A percentile compares a stretch with the other conserved stretches of the same genome.
These are phyloP conservation scores for Batillaria attramentaria DNA, from an alignment of 1,140 invertebrate species.

Conservation along the genomic window DNA sequence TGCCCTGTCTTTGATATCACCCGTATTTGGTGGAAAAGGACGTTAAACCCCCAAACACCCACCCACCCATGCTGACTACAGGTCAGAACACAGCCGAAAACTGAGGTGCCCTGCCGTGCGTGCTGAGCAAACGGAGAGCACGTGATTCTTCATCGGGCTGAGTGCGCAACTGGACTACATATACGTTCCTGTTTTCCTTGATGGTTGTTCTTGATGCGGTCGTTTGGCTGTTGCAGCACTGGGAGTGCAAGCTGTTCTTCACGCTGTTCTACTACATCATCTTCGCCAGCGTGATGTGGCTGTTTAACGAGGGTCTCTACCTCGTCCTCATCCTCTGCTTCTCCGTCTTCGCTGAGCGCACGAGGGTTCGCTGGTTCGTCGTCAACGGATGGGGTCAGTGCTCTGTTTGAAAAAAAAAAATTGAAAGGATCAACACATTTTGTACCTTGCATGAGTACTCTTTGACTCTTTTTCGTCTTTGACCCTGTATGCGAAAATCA, in stretches of 20 bases:
- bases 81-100: too few species aligned
- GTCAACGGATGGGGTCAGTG: conserved; percentile 82
- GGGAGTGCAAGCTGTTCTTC: conserved; percentile 81
- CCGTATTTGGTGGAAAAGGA: too few species aligned
- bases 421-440: neutral
- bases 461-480: too few species aligned
- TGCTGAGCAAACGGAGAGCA: too few species aligned
- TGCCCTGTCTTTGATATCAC: too few species aligned
- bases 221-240: conserved; percentile 73
- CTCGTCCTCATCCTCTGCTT: conserved; percentile 82
- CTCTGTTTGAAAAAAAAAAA: too few species aligned
- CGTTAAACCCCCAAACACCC: too few species aligned
- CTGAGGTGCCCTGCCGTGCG: too few species aligned
- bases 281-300: conserved; percentile 84
- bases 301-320: conserved; percentile 87
- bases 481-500: too few species aligned
- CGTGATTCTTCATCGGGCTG: too few species aligned
- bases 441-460: neutral
- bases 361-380: conserved; percentile 78
- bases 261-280: conserved; percentile 82
- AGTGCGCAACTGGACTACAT: too few species aligned
- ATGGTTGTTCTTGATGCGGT: neutral
- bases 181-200: neutral
- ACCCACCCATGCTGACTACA: too few species aligned
- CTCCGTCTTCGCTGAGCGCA: conserved; percentile 80